Evolutionary conservation across 1,140 invertebrate species (phyloP), one percentile per base, ranked within the genome.

Genomic region (Bombus impatiens): DNA sequence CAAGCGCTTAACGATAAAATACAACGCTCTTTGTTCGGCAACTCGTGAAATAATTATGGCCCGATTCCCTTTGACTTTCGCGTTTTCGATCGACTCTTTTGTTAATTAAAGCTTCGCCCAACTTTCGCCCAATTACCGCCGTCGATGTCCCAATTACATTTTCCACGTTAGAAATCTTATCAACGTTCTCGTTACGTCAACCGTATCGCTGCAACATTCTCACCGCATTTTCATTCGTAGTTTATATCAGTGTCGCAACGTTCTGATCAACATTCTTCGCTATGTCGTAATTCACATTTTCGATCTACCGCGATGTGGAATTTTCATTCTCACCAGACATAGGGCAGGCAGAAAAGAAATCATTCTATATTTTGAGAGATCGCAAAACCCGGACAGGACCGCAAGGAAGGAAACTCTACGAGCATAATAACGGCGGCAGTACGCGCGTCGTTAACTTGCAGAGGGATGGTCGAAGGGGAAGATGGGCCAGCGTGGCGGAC

Each of bases 401-500:
- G 18, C 32, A 37, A 68, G 9, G 76, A 12, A 28, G 76, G 76
- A 78, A 78, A 57, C 40, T 6, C 57, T 5, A 44, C n/a, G 59
- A 78, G 76, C 40, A 44, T 70, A 79, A 68, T 79, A 68, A 67
- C 47, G 37, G 57, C 32, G 78, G 12, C 18, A 78, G 59, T 65
- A 79, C 78, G 78, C 62, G 78, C 42, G 65, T 65, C 76, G 76
- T 78, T 78, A 65, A 65, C 37, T 42, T 32, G 57, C 37, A 22
- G 15, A 13, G 25, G 57, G 76, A 57, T 25, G 76, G 35, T 12
- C 28, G n/a, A 37, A 3, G 2, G 47, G 18, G 75, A 72, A 25
- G 77, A 32, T 72, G 83, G 67, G 83, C 77, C 77, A 72, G 42
- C 74, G 40, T 47, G 68, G 67, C 53, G 84, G 59, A 87, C 89